These are phyloP conservation scores for Falco columbarius DNA, from an alignment of 2,797 vertebrate species.

Conservation along the genomic window DNA sequence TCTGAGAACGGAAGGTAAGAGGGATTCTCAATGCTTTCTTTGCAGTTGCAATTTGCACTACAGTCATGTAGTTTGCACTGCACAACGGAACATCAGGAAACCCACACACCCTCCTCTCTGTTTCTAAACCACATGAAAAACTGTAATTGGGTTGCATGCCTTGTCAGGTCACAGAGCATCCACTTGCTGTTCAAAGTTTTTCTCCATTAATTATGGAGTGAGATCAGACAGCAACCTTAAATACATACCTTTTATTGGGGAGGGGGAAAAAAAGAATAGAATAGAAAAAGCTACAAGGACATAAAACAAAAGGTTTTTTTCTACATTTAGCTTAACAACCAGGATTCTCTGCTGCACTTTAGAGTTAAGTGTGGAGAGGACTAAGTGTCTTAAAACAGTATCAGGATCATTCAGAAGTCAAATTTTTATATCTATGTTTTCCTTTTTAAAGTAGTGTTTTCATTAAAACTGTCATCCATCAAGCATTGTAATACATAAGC, in stretches of 20 bases:
- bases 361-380: neutral
- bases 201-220: neutral
- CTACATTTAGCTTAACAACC: neutral
- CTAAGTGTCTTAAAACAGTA: neutral
- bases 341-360: neutral
- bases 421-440: neutral
- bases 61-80: neutral
- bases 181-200: neutral
- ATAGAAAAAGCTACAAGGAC: neutral
- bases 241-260: neutral
- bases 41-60: neutral
- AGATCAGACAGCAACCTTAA: neutral
- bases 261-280: neutral
- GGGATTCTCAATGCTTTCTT: neutral
- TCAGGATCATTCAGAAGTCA: neutral
- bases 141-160: neutral
- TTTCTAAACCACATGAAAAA: neutral
- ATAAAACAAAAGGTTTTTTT: fast-evolving
- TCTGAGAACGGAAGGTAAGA: neutral
- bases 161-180: neutral
- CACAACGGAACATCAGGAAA: neutral
- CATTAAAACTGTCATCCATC: neutral
- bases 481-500: neutral
- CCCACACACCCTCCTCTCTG: neutral
- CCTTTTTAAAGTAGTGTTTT: neutral